Evolutionary conservation across 2,888 invertebrate species (phyloP).

Genomic region (Anarsia innoxiella): DNA sequence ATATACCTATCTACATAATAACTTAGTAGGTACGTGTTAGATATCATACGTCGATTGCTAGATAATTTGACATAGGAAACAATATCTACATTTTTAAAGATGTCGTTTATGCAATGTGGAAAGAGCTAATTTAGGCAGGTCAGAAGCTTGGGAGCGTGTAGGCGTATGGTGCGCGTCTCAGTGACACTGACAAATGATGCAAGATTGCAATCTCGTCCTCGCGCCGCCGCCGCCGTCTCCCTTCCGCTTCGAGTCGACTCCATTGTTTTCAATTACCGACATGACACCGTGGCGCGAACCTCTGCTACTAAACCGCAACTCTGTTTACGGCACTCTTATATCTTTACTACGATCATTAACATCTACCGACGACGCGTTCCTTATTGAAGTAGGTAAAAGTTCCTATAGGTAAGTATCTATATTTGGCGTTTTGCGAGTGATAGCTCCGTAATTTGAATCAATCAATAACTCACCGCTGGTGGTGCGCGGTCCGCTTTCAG

Average conservation of each 20-base stretch:
- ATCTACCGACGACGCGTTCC: conserved; percentile 54
- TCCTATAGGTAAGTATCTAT: conserved; percentile 55
- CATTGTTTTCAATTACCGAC: conserved; percentile 74
- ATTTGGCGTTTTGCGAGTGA: conserved; percentile 27
- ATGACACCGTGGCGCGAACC: conserved; percentile 62
- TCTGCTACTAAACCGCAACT: conserved; percentile 59
- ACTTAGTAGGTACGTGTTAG: too few relatives aligned
- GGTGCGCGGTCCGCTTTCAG: conserved; percentile 71
- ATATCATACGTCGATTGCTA: too few relatives aligned
- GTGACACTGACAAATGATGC: conserved; percentile 86
- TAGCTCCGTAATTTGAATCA: conserved; percentile 48
- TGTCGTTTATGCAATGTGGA: too few relatives aligned
- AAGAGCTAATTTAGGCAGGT: conserved; percentile 66
- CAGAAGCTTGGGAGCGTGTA: conserved; percentile 42
- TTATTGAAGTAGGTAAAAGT: too few relatives aligned
- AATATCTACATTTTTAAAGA: too few relatives aligned
- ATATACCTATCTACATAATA: too few relatives aligned
- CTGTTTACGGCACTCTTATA: conserved; percentile 59
- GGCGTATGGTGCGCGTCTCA: conserved; percentile 51
- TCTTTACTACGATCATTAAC: conserved; percentile 59
- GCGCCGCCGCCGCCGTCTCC: conserved; percentile 42
- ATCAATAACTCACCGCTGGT: conserved; percentile 54
- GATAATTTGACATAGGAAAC: too few relatives aligned
- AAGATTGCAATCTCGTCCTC: conserved; percentile 83
- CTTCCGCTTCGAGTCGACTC: conserved; percentile 60